These are phyloP conservation scores for Ligdia adustata DNA, from an alignment of 2,888 invertebrate species.

Conservation along the genomic window DNA sequence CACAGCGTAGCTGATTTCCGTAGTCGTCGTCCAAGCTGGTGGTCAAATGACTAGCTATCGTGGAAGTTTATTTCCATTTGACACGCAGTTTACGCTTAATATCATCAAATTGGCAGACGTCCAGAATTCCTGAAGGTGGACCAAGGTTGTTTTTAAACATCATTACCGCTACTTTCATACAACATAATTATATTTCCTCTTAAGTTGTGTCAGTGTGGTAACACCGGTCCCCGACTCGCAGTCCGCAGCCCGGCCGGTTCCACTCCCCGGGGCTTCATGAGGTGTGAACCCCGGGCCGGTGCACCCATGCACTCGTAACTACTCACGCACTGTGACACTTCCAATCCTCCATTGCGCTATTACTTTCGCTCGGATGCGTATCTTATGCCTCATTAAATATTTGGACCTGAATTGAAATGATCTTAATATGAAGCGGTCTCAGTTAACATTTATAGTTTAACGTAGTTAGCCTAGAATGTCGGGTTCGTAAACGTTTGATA, in stretches of 20 bases:
- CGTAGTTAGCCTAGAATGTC: slow-evolving; percentile 6
- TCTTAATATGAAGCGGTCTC: slow-evolving; percentile 3
- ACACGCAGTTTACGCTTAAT: no score
- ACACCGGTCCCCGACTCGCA: background rate
- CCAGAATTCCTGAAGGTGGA: no score
- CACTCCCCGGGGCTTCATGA: slow-evolving; percentile 68
- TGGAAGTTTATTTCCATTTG: no score
- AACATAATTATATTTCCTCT: slow-evolving; percentile 1
- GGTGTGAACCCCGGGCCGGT: slow-evolving; percentile 66
- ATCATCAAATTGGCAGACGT: no score
- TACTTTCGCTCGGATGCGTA: slow-evolving; percentile 8
- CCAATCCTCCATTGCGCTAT: slow-evolving; percentile 40
- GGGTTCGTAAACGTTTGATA: slow-evolving; percentile 6
- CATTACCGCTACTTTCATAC: no score
- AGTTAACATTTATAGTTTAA: background rate
- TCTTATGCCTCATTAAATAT: slow-evolving; percentile 18
- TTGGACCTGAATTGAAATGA: slow-evolving; percentile 19
- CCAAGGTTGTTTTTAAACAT: no score
- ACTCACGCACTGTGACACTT: slow-evolving; percentile 60
- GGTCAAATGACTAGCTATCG: no score
- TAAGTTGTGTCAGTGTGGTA: slow-evolving; percentile 13
- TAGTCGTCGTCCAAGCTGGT: no score
- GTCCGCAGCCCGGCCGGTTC: slow-evolving; percentile 52
- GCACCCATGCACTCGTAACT: slow-evolving; percentile 48
- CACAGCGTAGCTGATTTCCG: no score